Base-by-base conservation (phyloP, 2,113 vertebrate genomes). In the Halcyon senegalensis region DNA sequence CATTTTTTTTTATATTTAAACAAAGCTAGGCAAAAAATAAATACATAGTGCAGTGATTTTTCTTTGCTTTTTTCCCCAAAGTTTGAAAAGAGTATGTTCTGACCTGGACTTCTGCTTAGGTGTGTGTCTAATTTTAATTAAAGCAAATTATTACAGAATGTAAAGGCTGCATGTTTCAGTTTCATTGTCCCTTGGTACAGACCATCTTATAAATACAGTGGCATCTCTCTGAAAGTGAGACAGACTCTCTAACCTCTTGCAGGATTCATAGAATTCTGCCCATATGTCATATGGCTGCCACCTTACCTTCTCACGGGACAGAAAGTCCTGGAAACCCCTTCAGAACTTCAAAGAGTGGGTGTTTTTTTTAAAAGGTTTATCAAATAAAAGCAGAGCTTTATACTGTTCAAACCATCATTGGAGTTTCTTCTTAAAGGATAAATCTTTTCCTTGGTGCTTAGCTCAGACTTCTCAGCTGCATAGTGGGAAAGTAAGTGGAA, bases 241-340 rank as follows among this genome's bases (percentile, higher is more conserved):
- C 75, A 93, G 68, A 55, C 16, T 93, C 43, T 85, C 80, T 89
- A 84, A 87, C 58, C 53, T 87, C 91, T 76, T 79, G 66, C 31
- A 93, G 89, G 75, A 90, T 76, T 85, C 74, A 69, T 87, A 87
- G 92, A 96, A 73, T 82, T 62, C 41, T 89, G 80, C 58, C 93
- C 89, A 66, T 94, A 89, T 84, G 86, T 95, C 90, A 92, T 95
- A 50, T 95, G 84, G 69, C 86, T 97, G 80, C 66, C 76, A 95
- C 83, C 69, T 96, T 87, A 56, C 44, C 28, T 78, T 73, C 86
- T 86, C 44, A 1, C 76, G 83, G 80, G 92, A 92, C 51, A 92
- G 66, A 86, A 90, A 96, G n/a, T 94, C 73, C 66, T 87, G 83
- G 83, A 53, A 96, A 89, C 73, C 31, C 58, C 16, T 90, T 87